Percentiles rank a stretch among this genome's conserved stretches.
Evolutionary conservation across 1,140 invertebrate genomes (phyloP).

Genomic region (Cheumatopsyche charites): DNA sequence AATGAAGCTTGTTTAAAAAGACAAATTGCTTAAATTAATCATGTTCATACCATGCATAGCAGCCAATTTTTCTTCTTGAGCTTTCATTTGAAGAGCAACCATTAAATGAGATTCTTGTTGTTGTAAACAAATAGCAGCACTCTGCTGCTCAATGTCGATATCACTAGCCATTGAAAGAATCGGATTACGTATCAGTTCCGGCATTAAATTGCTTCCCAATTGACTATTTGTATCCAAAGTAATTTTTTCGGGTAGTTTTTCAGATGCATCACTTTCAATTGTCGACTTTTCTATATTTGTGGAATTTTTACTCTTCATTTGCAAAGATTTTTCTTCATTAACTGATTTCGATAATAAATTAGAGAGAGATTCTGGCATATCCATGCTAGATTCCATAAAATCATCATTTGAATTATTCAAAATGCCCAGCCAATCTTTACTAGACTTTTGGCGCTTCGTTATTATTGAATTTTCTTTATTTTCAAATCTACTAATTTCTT

Average conservation of each 20-base stretch:
- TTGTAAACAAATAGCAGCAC: slow-evolving; percentile 57
- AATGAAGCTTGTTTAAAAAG: too few relatives aligned
- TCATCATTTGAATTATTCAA: slow-evolving; percentile 36
- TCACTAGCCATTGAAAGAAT: neutral
- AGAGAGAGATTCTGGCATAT: slow-evolving; percentile 18
- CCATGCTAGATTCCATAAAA: slow-evolving; percentile 2
- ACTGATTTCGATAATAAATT: slow-evolving; percentile 19
- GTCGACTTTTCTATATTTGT: neutral
- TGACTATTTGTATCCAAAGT: neutral
- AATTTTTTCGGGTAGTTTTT: neutral
- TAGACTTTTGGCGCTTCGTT: slow-evolving; percentile 37
- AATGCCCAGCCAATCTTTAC: slow-evolving; percentile 45
- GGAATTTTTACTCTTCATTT: neutral
- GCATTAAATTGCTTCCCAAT: neutral
- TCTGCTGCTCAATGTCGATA: slow-evolving; percentile 51
- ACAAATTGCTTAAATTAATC: neutral
- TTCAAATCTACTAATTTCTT: slow-evolving; percentile 4
- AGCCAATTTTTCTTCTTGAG: slow-evolving; percentile 60
- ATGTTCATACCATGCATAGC: slow-evolving; percentile 54
- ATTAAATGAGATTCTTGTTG: slow-evolving; percentile 60
- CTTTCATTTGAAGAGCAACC: slow-evolving; percentile 59
- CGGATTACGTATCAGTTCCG: neutral
- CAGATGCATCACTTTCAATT: neutral
- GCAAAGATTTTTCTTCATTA: neutral
- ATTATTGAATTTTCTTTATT: slow-evolving; percentile 20